Evolutionary conservation across 2,113 vertebrate genomes (phyloP).

Genomic region (Osmerus mordax): DNA sequence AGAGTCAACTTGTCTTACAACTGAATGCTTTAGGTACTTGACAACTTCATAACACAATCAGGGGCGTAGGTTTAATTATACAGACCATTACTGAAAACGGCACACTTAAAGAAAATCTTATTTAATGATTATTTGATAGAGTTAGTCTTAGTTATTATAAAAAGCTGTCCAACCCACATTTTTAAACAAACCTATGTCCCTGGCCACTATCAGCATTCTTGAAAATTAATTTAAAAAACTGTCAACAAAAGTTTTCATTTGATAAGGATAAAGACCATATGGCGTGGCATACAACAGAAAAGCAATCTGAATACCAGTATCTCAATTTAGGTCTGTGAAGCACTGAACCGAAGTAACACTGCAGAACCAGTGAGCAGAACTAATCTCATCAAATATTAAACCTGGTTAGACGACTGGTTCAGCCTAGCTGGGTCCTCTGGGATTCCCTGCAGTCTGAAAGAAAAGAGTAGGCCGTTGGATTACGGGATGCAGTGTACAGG

Average conservation of each 20-base stretch:
- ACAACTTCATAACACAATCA: too few species aligned
- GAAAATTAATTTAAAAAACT: too few species aligned
- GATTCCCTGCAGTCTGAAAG: constrained; percentile 36
- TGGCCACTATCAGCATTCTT: too few species aligned
- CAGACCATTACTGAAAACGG: too few species aligned
- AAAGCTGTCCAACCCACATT: too few species aligned
- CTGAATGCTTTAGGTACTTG: too few species aligned
- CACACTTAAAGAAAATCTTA: too few species aligned
- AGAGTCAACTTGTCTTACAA: too few species aligned
- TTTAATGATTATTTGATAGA: too few species aligned
- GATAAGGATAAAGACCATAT: background rate
- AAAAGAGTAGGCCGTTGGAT: constrained; percentile 33
- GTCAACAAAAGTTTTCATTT: background rate
- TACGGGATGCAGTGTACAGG: constrained; percentile 36
- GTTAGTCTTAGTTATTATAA: too few species aligned
- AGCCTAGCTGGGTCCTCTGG: constrained; percentile 40
- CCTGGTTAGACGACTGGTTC: constrained; percentile 53
- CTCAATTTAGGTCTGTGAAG: constrained; percentile 34
- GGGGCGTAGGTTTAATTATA: too few species aligned
- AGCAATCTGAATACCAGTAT: constrained; percentile 1
- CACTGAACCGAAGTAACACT: constrained; percentile 38
- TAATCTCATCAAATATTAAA: constrained; percentile 80
- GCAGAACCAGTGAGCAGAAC: constrained; percentile 66
- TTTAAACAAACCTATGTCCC: too few species aligned
- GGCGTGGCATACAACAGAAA: background rate